phyloP scores from a whole-genome alignment of 2,888 invertebrate species.

The Tetragnatha montana region DNA sequence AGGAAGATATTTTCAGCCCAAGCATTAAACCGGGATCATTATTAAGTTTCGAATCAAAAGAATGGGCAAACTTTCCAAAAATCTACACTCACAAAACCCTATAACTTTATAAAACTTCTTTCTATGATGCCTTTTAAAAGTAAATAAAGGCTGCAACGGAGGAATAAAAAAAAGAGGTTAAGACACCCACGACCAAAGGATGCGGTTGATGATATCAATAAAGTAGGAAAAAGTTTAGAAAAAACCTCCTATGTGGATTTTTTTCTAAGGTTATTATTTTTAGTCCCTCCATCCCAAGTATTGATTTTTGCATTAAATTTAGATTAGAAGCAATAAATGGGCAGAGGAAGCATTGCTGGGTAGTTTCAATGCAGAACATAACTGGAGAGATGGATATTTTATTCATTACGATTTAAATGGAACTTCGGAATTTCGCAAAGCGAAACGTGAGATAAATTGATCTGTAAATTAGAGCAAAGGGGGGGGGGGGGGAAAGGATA shows the following conservation, averaged over 20 bases:
- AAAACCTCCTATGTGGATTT: neutral
- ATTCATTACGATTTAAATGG: conserved; percentile 57
- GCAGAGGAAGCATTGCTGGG: conserved; percentile 35
- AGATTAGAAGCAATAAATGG: conserved; percentile 68
- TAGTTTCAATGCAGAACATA: conserved; percentile 42
- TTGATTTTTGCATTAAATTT: conserved; percentile 69
- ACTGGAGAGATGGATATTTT: conserved; percentile 52
- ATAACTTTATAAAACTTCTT: conserved; percentile 5
- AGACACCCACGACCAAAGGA: conserved; percentile 26
- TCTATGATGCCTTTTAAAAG: conserved; percentile 19
- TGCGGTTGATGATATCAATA: conserved; percentile 46
- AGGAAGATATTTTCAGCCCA: neutral
- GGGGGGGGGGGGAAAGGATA: neutral
- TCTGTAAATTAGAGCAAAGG: conserved; percentile 13
- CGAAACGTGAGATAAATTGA: conserved; percentile 9
- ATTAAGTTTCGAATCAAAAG: conserved; percentile 35
- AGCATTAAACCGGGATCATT: conserved; percentile 12
- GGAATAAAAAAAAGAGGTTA: conserved; percentile 16
- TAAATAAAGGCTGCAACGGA: conserved; percentile 43
- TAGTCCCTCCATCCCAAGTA: conserved; percentile 47
- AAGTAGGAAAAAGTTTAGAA: neutral
- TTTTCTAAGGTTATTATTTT: conserved; percentile 55
- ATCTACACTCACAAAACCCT: neutral
- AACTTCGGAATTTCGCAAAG: conserved; percentile 35
- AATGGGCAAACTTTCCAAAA: conserved; percentile 31